Evolutionary conservation across 2,113 vertebrate genomes (phyloP), one percentile per base, ranked within the genome.

Genomic region (Petaurus breviceps): DNA sequence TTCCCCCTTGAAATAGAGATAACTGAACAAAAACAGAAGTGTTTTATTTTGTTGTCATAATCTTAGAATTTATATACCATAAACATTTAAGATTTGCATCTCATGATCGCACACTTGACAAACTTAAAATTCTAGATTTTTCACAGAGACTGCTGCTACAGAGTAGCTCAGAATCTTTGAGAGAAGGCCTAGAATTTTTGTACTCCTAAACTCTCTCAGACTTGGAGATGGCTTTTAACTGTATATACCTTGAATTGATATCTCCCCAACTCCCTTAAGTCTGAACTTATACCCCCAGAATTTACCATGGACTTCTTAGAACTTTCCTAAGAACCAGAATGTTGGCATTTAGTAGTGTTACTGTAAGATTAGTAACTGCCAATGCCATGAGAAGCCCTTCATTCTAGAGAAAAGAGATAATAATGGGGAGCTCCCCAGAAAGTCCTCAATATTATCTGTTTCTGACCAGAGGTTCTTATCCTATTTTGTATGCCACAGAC

Each of bases 11-110:
- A 92, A 25, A 57, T 54, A 23, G 31, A 91, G 2, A 24, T 1
- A 90, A 51, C 11, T 90, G 26, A 92, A 52, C 91, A 92, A 51
- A 95, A 93, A 89, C 49, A 22, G 8, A 93, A 92, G 23, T 37
- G 47, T 92, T 93, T 52, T 94, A 46, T 91, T 94, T 92, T 8
- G 23, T 16, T 91, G 53, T 1, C 37, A 47, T 92, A 28, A 90
- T 91, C 46, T 52, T 57, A 92, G 61, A 52, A 43, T 54, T 57
- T 93, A 7, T 0, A 31, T 47, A 90, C 26, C 22, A 91, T 1
- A 12, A 19, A 95, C 3, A 52, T 94, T 92, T 93, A 89, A 96
- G 23, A 51, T 92, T 94, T 95, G 10, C 94, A 93, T 96, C 92
- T n/a, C 61, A 4, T 49, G 0, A 37, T 92, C 61, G 90, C 90